A percentile compares a stretch with the other conserved stretches of the same genome.
These are phyloP conservation scores for Podarcis siculus DNA, from an alignment of 2,797 vertebrate species.

Conservation along the genomic window DNA sequence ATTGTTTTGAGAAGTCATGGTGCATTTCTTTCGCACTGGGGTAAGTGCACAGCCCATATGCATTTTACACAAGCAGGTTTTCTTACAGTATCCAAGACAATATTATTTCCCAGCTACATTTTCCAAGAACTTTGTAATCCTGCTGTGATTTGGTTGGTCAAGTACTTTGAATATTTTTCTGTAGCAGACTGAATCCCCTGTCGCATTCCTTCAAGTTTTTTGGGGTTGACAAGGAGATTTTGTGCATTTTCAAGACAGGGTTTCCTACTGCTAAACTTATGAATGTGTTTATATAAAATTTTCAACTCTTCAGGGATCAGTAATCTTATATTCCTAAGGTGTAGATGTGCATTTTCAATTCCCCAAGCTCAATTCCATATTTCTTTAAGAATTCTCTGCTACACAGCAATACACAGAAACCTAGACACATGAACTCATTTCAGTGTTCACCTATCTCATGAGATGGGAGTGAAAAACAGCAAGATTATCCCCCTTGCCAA, in stretches of 20 bases:
- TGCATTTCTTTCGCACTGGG: not conserved
- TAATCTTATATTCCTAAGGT: not conserved
- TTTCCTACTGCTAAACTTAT: not conserved
- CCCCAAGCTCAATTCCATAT: not conserved
- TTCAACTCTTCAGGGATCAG: not conserved
- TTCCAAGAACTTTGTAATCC: not conserved
- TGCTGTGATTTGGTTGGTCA: not conserved
- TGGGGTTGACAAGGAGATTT: not conserved
- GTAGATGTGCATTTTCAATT: not conserved
- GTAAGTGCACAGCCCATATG: not conserved
- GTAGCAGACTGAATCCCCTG: no score
- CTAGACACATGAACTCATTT: not conserved
- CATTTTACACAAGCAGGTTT: rapidly evolving
- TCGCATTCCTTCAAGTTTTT: not conserved
- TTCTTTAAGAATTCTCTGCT: not conserved
- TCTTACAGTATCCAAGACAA: not conserved
- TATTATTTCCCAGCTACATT: not conserved
- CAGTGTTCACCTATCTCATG: not conserved
- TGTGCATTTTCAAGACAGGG: not conserved
- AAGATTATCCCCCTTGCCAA: not conserved
- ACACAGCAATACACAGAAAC: not conserved
- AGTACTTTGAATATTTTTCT: not conserved
- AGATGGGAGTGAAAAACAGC: not conserved
- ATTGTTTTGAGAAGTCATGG: not conserved
- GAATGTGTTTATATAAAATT: not conserved